Conservation (phyloP, 2,113 vertebrate species). For the Aix galericulata region DNA sequence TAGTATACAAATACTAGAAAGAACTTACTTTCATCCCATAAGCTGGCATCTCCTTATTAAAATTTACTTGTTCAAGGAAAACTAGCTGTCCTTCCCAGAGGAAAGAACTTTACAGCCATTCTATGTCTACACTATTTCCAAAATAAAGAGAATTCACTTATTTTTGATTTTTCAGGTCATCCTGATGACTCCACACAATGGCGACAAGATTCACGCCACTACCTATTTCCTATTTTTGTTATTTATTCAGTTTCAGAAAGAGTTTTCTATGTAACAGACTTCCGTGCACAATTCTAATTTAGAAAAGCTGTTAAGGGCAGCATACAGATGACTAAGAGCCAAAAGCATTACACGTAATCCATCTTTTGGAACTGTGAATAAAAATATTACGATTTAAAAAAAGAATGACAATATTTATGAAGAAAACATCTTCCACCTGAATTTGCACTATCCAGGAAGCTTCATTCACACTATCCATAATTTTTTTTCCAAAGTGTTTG, state of each 20-base stretch:
- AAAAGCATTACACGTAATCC: neutral
- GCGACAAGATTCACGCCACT: neutral
- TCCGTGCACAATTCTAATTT: neutral
- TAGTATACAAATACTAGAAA: fast-evolving
- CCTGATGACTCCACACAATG: neutral
- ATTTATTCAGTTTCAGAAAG: neutral
- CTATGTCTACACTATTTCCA: neutral
- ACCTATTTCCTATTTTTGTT: neutral
- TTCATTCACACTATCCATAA: neutral
- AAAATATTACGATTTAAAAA: neutral
- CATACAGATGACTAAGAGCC: neutral
- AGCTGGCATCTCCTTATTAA: neutral
- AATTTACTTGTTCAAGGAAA: neutral
- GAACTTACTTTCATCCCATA: neutral
- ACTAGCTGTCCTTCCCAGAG: neutral
- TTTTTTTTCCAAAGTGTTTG: neutral
- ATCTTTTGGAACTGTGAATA: neutral
- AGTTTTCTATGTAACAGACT: neutral
- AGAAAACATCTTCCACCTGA: neutral
- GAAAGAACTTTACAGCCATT: neutral
- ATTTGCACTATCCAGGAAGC: neutral
- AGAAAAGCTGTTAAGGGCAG: neutral
- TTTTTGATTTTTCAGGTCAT: neutral
- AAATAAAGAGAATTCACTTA: neutral
- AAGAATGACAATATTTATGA: neutral